Evolutionary conservation across 2,113 vertebrate species (phyloP).

Genomic region (Maccullochella peelii): DNA sequence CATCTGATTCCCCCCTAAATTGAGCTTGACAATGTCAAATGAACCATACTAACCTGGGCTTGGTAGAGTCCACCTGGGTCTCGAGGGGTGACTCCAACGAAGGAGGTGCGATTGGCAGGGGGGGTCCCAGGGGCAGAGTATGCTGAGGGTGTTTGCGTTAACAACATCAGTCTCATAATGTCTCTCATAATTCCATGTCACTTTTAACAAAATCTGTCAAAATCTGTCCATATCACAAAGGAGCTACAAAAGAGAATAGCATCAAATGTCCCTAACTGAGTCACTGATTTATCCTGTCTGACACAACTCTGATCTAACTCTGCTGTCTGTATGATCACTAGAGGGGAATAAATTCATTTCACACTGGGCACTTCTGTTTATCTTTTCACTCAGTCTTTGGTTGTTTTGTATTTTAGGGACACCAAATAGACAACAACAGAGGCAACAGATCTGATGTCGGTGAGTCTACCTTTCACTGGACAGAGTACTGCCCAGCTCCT

Average conservation of each 20-base stretch:
- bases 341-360: not conserved
- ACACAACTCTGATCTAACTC: not conserved
- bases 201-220: constrained; percentile 17
- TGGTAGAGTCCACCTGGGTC: constrained; percentile 95
- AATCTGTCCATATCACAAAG: constrained; percentile 4
- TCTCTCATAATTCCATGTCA: constrained; percentile 12
- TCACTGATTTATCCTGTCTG: too few species aligned
- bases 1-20: not conserved
- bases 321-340: not conserved
- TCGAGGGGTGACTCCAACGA: constrained; percentile 94
- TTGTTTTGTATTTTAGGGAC: not conserved
- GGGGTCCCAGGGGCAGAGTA: constrained; percentile 94
- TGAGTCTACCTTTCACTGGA: not conserved
- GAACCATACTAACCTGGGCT: constrained; percentile 88
- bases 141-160: constrained; percentile 83
- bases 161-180: constrained; percentile 46
- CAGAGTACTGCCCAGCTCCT: not conserved
- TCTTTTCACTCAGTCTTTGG: not conserved
- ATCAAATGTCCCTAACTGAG: too few species aligned
- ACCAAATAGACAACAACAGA: constrained; percentile 8
- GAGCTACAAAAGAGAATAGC: constrained; percentile 8
- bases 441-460: not conserved
- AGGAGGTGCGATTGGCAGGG: constrained; percentile 95
- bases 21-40: not conserved
- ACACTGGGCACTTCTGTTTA: not conserved